Evolutionary conservation across 2,797 vertebrate species (phyloP).

Genomic region (Takifugu ocellatus): DNA sequence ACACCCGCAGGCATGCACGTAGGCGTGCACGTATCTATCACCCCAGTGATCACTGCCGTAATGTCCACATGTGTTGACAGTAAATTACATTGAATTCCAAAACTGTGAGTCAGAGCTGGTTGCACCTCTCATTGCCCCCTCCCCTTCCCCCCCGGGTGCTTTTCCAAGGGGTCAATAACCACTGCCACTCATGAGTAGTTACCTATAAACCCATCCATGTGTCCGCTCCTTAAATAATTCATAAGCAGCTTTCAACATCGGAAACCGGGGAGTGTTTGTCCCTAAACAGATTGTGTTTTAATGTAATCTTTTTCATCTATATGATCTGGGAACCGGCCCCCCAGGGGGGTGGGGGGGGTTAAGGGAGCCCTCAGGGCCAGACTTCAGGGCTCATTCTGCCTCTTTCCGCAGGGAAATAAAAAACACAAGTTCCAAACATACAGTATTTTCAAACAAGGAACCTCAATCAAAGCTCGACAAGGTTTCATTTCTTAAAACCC

Average conservation of each 20-base stretch:
- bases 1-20: too few relatives aligned
- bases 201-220: slow-evolving; percentile 40
- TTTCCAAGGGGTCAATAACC: slow-evolving; percentile 54
- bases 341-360: slow-evolving; percentile 25
- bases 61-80: background rate
- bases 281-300: slow-evolving; percentile 45
- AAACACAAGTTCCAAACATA: slow-evolving; percentile 4
- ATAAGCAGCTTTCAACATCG: slow-evolving; percentile 26
- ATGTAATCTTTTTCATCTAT: slow-evolving; percentile 49
- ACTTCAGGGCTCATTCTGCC: slow-evolving; percentile 13
- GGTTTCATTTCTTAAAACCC: background rate
- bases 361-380: slow-evolving; percentile 26
- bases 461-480: background rate
- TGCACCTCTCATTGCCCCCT: slow-evolving; percentile 4
- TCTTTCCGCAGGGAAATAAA: slow-evolving; percentile 34
- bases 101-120: slow-evolving; percentile 9
- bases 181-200: slow-evolving; percentile 31
- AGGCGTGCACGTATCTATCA: too few relatives aligned
- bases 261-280: slow-evolving; percentile 22
- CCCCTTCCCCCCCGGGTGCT: slow-evolving; percentile 22
- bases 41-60: too few relatives aligned
- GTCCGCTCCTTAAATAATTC: slow-evolving; percentile 44
- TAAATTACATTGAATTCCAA: background rate
- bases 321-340: slow-evolving; percentile 41
- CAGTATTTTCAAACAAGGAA: background rate